Conservation (phyloP, 2,113 vertebrate species). For the Hippopotamus amphibius region DNA sequence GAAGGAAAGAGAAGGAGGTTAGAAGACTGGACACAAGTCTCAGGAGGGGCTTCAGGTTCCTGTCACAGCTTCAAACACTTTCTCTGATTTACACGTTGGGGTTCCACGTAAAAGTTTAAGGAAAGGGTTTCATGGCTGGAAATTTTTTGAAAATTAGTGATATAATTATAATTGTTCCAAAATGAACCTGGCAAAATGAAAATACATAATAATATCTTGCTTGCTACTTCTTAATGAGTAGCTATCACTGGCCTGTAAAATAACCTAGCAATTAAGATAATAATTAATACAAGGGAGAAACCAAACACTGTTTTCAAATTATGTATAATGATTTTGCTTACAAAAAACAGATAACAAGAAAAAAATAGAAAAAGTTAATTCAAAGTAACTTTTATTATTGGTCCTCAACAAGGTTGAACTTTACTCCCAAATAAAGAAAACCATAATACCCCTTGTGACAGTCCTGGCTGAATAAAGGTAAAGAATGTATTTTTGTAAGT, state of each 20-base stretch:
- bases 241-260: neutral
- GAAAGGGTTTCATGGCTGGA: neutral
- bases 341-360: neutral
- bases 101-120: neutral
- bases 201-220: neutral
- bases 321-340: neutral
- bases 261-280: neutral
- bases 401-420: neutral
- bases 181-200: slow-evolving; percentile 38
- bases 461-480: neutral
- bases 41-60: neutral
- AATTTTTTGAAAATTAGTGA: slow-evolving; percentile 21
- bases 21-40: neutral
- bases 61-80: neutral
- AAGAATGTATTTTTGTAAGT: neutral
- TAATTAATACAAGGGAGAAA: neutral
- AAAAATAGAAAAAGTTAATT: neutral
- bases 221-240: slow-evolving; percentile 41
- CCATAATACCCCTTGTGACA: neutral
- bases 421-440: slow-evolving; percentile 46
- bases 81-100: neutral
- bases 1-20: neutral
- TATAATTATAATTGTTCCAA: slow-evolving; percentile 23
- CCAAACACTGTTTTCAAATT: neutral
- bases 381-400: neutral